phyloP scores from a whole-genome alignment of 2,888 invertebrate species.

The Spodoptera picta region DNA sequence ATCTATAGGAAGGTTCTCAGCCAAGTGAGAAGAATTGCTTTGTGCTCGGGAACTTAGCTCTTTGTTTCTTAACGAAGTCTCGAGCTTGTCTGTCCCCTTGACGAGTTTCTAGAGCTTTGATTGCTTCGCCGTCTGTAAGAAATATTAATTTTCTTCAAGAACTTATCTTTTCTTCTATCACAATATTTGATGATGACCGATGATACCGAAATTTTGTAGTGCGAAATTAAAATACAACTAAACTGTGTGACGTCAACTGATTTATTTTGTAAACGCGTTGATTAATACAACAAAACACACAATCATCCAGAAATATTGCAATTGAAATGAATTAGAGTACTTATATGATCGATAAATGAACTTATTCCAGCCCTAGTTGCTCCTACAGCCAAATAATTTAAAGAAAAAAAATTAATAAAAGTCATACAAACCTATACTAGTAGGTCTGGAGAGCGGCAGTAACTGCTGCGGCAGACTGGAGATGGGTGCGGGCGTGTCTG shows the following conservation, averaged over 20 bases:
- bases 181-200: too few relatives aligned
- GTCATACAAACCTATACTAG: slow-evolving; percentile 87
- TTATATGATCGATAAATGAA: too few relatives aligned
- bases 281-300: too few relatives aligned
- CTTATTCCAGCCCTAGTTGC: too few relatives aligned
- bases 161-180: too few relatives aligned
- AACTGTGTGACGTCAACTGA: too few relatives aligned
- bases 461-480: slow-evolving; percentile 92
- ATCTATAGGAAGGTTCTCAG: slow-evolving; percentile 58
- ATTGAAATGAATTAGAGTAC: too few relatives aligned
- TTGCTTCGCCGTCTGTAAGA: slow-evolving; percentile 90
- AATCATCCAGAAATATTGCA: too few relatives aligned
- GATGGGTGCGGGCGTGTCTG: slow-evolving; percentile 89
- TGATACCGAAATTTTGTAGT: too few relatives aligned
- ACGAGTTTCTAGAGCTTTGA: slow-evolving; percentile 93
- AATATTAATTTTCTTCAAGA: neutral
- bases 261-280: too few relatives aligned
- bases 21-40: slow-evolving; percentile 83
- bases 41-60: slow-evolving; percentile 88
- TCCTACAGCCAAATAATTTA: too few relatives aligned
- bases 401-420: neutral
- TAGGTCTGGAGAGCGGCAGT: slow-evolving; percentile 92
- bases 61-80: slow-evolving; percentile 95
- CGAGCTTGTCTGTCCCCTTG: slow-evolving; percentile 96
- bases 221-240: too few relatives aligned